These are phyloP conservation scores for Miniopterus natalensis DNA, from an alignment of 2,113 vertebrate genomes.

Conservation along the genomic window DNA sequence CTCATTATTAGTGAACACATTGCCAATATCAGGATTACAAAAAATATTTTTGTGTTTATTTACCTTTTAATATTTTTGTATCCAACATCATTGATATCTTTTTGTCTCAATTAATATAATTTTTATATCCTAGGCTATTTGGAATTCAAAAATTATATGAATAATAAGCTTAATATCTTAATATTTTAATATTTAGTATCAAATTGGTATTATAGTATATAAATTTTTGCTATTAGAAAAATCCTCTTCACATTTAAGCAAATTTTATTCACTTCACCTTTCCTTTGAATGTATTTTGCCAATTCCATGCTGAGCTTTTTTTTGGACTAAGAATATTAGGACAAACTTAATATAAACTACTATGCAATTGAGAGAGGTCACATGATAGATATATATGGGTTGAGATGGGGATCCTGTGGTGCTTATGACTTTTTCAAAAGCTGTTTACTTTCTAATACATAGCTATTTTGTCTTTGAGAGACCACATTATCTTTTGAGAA, in stretches of 20 bases:
- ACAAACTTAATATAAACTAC: not conserved
- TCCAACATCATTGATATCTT: not conserved
- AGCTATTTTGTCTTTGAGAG: slow-evolving; percentile 71
- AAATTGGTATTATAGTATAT: not conserved
- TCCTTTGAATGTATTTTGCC: not conserved
- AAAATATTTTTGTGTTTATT: not conserved
- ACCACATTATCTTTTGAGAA: slow-evolving; percentile 62
- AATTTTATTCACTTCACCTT: slow-evolving; percentile 19
- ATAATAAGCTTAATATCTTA: not conserved
- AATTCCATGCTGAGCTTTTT: not conserved
- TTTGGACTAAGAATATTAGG: not conserved
- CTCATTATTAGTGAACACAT: not conserved
- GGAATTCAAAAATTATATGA: not conserved
- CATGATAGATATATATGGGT: slow-evolving; percentile 26
- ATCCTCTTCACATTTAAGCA: not conserved
- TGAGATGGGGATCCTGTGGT: slow-evolving; percentile 37
- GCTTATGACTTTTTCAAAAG: slow-evolving; percentile 68
- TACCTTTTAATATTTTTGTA: not conserved
- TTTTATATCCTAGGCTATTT: not conserved
- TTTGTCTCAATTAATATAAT: not conserved
- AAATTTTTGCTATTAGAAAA: slow-evolving; percentile 8
- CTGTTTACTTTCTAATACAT: slow-evolving; percentile 54
- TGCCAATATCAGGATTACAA: not conserved
- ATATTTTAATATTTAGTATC: not conserved
- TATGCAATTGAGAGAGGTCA: slow-evolving; percentile 46